Conservation (phyloP, 2,797 vertebrate species). For the Odontamblyopus rebecca region DNA sequence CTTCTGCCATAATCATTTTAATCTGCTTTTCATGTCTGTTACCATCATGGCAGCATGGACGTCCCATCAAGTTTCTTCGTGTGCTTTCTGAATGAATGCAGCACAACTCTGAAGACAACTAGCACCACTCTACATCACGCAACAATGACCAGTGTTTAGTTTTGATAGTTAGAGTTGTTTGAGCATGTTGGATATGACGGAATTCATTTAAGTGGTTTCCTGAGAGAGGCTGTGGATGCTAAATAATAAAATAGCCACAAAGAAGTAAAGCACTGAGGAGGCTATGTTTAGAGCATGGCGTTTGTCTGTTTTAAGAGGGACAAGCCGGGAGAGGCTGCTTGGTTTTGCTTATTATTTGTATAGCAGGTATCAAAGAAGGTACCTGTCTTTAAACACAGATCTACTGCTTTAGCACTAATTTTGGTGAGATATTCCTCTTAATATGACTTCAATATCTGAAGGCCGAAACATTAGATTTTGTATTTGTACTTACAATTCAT, state of each 20-base stretch:
- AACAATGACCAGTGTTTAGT: not conserved
- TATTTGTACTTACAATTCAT: not conserved
- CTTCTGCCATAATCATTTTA: constrained; percentile 68
- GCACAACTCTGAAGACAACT: not conserved
- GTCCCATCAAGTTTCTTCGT: constrained; percentile 20
- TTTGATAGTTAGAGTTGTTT: constrained; percentile 36
- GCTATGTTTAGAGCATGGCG: constrained; percentile 2
- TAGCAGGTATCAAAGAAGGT: not conserved
- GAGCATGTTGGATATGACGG: constrained; percentile 23
- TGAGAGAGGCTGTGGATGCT: constrained; percentile 13
- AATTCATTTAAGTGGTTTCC: constrained; percentile 35
- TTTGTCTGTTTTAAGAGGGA: constrained; percentile 1
- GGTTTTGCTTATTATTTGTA: not conserved
- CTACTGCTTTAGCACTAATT: not conserved
- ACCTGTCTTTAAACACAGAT: not conserved
- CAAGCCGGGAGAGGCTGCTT: constrained; percentile 18
- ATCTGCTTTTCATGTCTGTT: constrained; percentile 72
- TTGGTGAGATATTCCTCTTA: not conserved
- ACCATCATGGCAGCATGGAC: constrained; percentile 43
- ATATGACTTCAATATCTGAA: not conserved
- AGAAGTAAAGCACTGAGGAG: constrained; percentile 7
- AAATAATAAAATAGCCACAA: constrained; percentile 24
- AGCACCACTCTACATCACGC: constrained; percentile 8
- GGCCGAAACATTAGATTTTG: not conserved
- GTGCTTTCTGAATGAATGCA: constrained; percentile 8